Evolutionary conservation across 2,113 vertebrate genomes (phyloP), one percentile per base, ranked within the genome.

Genomic region (Plestiodon gilberti): DNA sequence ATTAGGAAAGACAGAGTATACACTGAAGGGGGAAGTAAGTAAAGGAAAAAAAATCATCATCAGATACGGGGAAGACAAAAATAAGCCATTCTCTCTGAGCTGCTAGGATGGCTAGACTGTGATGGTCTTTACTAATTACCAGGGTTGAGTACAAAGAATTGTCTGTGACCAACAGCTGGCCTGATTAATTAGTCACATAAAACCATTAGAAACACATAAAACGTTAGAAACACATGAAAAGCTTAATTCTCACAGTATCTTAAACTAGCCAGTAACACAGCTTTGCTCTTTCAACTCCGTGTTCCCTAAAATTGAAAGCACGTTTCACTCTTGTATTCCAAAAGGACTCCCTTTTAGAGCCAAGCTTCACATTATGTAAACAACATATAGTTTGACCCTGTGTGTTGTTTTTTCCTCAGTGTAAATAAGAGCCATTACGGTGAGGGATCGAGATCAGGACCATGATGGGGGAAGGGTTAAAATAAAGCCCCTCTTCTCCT

Each of bases 91-190:
- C 94, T 91, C 87, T 87, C 25, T 83, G 89, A 83, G 89, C 89
- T 91, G 93, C 90, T 90, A 20, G 76, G 78, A 89, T 91, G 89
- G 89, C 93, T 92, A 90, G 89, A 92, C 87, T 89, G 90, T 83
- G 84, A 86, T 90, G 87, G 62, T 0, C 67, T 65, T 64, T 76
- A 87, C 83, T 61, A 30, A 76, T 93, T 92, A 91, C 90, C 65
- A 70, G 43, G 30, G 89, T 86, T 94, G 94, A 94, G 94, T 94
- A 91, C 89, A 91, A 91, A 93, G 91, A 90, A 87, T 85, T 55
- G 87, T 81, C 65, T 89, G 10, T 87, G 88, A 89, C 88, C 91
- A 92, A 89, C 90, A 90, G 92, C 90, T 89, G 87, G 86, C 75
- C 70, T 0, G 62, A 0, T 0, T 93, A 92, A 94, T 94, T 92